Evolutionary conservation across 2,888 invertebrate genomes (phyloP).

Genomic region (Agrochola lychnidis): DNA sequence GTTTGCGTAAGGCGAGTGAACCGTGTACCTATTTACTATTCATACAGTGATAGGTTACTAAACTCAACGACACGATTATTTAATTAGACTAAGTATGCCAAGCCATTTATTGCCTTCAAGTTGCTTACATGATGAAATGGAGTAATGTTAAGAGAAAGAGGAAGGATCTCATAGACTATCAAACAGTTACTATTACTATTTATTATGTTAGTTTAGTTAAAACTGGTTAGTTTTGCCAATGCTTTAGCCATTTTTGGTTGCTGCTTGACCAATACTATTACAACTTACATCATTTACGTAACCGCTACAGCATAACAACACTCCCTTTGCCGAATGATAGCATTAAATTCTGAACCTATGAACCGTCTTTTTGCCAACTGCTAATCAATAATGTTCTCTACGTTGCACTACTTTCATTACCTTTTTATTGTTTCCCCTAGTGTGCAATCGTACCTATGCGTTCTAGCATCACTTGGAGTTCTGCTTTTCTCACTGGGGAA

Average conservation of each 20-base stretch:
- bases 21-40: conserved; percentile 8
- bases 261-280: not conserved
- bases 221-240: not conserved
- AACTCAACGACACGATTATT: not conserved
- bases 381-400: conserved; percentile 15
- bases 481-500: conserved; percentile 29
- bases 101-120: not conserved
- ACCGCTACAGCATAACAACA: not conserved
- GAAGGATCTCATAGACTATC: not conserved
- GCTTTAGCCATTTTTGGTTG: not conserved
- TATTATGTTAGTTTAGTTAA: not conserved
- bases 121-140: not conserved
- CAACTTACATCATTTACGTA: no score
- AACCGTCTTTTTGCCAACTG: not conserved
- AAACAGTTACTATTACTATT: not conserved
- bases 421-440: conserved; percentile 13
- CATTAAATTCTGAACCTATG: not conserved
- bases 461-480: conserved; percentile 26
- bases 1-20: conserved; percentile 5
- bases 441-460: conserved; percentile 25
- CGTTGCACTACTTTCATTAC: conserved; percentile 16
- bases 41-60: conserved; percentile 1
- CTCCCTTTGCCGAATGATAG: not conserved
- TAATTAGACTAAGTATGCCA: conserved; percentile 24
- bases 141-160: not conserved